phyloP scores from a whole-genome alignment of 2,888 invertebrate species.

The Tinea pellionella region DNA sequence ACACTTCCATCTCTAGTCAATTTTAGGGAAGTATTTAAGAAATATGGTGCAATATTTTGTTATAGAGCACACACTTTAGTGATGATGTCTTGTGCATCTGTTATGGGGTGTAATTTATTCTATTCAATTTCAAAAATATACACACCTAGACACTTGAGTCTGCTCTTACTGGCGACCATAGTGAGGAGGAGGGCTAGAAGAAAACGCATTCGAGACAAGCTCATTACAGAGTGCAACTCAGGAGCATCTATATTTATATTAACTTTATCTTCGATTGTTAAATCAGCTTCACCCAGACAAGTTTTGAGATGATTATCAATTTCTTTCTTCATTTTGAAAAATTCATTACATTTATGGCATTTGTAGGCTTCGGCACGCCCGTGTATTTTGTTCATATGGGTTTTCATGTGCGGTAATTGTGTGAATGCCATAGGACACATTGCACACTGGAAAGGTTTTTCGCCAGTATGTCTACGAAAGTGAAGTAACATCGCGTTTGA shows the following conservation, averaged over 20 bases:
- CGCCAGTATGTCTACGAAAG: conserved; percentile 85
- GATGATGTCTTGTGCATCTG: conserved; percentile 7
- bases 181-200: conserved; percentile 84
- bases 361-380: conserved; percentile 82
- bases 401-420: conserved; percentile 87
- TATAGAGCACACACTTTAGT: not conserved
- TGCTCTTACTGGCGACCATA: conserved; percentile 84
- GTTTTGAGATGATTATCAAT: conserved; percentile 73
- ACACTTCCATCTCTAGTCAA: not conserved
- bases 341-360: conserved; percentile 77
- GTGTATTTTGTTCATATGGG: conserved; percentile 88
- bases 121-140: conserved; percentile 38
- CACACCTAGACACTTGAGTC: conserved; percentile 81
- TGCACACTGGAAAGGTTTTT: conserved; percentile 81
- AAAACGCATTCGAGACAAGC: conserved; percentile 80
- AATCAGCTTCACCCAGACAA: conserved; percentile 43
- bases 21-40: conserved; percentile 29
- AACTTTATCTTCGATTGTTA: conserved; percentile 34
- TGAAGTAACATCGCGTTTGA: conserved; percentile 88
- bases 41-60: conserved; percentile 6
- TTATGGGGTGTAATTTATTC: not conserved
- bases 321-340: conserved; percentile 81
- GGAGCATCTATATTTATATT: conserved; percentile 36
- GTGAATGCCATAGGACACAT: conserved; percentile 81
- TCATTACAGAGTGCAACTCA: conserved; percentile 67